Evolutionary conservation across 1,140 invertebrate genomes (phyloP).

Genomic region (Caenorhabditis tropicalis): DNA sequence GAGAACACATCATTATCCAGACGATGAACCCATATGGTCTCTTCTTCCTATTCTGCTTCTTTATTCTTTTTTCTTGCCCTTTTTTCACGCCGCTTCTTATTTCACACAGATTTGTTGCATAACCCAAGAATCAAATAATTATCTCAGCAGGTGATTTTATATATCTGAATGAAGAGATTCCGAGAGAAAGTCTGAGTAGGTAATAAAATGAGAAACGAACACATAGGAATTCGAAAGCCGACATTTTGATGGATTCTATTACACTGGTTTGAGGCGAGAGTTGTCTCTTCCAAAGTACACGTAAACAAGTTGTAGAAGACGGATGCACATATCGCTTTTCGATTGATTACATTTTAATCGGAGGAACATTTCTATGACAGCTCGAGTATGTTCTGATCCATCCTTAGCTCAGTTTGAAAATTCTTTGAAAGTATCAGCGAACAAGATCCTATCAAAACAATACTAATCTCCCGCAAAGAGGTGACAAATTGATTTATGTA

Average conservation of each 20-base stretch:
- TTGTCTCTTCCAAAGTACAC: neutral
- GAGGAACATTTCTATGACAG: neutral
- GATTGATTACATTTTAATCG: conserved; percentile 41
- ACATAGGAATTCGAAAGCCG: conserved; percentile 2
- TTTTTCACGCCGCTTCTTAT: neutral
- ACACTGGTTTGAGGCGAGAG: neutral
- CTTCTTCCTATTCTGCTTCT: neutral
- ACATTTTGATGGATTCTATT: conserved; percentile 44
- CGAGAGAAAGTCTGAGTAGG: neutral
- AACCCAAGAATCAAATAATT: conserved; percentile 8
- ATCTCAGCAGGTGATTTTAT: conserved; percentile 15
- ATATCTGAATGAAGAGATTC: neutral
- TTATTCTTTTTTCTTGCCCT: conserved; percentile 19
- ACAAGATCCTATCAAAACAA: conserved; percentile 26
- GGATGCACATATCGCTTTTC: conserved; percentile 31
- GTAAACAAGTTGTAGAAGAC: conserved; percentile 42
- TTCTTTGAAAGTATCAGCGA: neutral
- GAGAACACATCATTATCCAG: conserved; percentile 28
- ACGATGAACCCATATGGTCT: conserved; percentile 27
- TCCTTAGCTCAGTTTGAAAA: neutral
- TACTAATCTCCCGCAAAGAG: neutral
- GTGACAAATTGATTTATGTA: conserved; percentile 40
- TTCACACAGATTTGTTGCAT: neutral
- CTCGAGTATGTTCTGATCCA: neutral
- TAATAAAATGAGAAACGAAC: neutral